A percentile compares a stretch with the other conserved stretches of the same genome.
Conservation (phyloP, 2,113 vertebrate species). For the Triplophysa tibetana region DNA sequence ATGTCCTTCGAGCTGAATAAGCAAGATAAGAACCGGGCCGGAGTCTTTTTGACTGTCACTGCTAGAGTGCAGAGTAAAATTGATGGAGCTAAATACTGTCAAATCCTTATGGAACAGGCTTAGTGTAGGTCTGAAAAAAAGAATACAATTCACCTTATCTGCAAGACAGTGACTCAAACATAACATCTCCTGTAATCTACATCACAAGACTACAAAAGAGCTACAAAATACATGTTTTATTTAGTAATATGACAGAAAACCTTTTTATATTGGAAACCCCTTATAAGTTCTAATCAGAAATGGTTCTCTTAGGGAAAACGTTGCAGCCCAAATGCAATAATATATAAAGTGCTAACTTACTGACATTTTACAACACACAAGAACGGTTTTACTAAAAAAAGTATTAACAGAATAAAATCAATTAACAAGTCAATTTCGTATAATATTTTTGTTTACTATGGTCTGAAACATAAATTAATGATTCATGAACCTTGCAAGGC, state of each 20-base stretch:
- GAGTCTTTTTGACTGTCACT: conserved; percentile 27
- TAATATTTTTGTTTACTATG: neutral
- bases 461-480: neutral
- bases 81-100: conserved; percentile 31
- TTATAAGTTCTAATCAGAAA: neutral
- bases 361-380: neutral
- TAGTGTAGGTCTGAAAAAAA: neutral
- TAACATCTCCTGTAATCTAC: neutral
- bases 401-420: neutral
- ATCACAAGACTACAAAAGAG: conserved; percentile 1
- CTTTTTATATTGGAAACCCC: neutral
- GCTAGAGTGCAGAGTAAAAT: conserved; percentile 20
- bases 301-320: neutral
- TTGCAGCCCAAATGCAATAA: neutral
- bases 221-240: no score
- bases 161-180: neutral
- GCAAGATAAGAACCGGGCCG: conserved; percentile 40
- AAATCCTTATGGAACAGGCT: conserved; percentile 30
- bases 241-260: neutral
- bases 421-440: neutral
- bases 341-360: neutral
- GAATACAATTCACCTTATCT: conserved; percentile 1
- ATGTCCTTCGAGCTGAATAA: conserved; percentile 8
- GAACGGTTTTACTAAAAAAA: neutral
- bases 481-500: no score